A percentile compares a stretch with the other conserved stretches of the same genome.
These are phyloP conservation scores for Oxycera nigricornis DNA, from an alignment of 2,888 invertebrate genomes.

Conservation along the genomic window DNA sequence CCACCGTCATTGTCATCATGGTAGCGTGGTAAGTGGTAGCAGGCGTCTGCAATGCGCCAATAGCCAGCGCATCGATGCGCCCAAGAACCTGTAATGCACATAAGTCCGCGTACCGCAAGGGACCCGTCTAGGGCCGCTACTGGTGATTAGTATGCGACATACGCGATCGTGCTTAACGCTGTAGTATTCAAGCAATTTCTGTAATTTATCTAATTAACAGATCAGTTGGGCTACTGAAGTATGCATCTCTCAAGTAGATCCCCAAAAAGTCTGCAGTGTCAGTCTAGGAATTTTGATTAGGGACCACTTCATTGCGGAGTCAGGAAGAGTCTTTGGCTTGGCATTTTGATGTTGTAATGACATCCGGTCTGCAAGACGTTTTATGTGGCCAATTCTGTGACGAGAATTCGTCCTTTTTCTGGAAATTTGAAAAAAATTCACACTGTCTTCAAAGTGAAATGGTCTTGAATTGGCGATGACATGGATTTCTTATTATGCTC, in stretches of 20 bases:
- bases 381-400: neutral
- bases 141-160: conserved; percentile 44
- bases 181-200: conserved; percentile 46
- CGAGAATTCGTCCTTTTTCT: neutral
- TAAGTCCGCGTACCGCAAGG: neutral
- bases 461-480: no score
- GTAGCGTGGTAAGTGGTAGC: neutral
- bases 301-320: conserved; percentile 7
- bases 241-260: neutral
- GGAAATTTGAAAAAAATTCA: neutral
- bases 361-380: conserved; percentile 40
- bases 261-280: conserved; percentile 16
- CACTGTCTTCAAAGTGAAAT: neutral
- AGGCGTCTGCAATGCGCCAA: conserved; percentile 26
- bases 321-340: conserved; percentile 29
- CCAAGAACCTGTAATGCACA: conserved; percentile 23
- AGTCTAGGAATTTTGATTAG: conserved; percentile 47
- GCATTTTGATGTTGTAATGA: conserved; percentile 46
- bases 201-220: conserved; percentile 48
- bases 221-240: conserved; percentile 43
- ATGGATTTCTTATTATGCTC: no score
- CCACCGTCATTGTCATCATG: conserved; percentile 39
- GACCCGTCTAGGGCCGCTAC: conserved; percentile 31
- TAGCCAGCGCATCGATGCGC: neutral
- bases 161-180: conserved; percentile 38